These are phyloP conservation scores for Sceloporus undulatus DNA, from an alignment of 2,113 vertebrate species.

Conservation along the genomic window DNA sequence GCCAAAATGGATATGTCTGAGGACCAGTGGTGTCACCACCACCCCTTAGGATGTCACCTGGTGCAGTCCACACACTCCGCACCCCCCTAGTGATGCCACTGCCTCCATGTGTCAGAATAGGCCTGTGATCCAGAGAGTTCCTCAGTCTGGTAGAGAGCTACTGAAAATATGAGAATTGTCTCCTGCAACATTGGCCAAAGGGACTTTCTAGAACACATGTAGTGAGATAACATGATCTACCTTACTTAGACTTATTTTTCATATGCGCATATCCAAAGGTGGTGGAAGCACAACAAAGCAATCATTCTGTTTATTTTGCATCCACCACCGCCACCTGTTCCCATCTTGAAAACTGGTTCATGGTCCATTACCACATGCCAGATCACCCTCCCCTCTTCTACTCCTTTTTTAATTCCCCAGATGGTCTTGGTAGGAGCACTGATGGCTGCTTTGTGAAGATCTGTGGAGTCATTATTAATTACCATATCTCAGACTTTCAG, in stretches of 20 bases:
- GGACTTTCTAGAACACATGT: neutral
- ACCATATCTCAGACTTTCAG: conserved; percentile 47
- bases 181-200: neutral
- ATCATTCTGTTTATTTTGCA: neutral
- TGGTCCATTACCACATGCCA: neutral
- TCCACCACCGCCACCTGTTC: neutral
- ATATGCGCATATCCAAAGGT: neutral
- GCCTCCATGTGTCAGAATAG: too few species aligned
- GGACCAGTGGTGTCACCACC: too few species aligned
- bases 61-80: too few species aligned
- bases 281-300: neutral
- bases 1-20: too few species aligned
- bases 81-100: too few species aligned
- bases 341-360: neutral
- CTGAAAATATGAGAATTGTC: neutral
- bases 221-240: neutral
- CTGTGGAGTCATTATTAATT: conserved; percentile 59
- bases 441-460: conserved; percentile 61
- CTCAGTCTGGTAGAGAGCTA: too few species aligned
- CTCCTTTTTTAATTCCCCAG: neutral
- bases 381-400: neutral
- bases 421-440: neutral
- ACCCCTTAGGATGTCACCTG: too few species aligned
- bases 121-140: too few species aligned
- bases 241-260: neutral